Conservation (phyloP, 2,797 vertebrate genomes). For the Xyrichtys novacula region DNA sequence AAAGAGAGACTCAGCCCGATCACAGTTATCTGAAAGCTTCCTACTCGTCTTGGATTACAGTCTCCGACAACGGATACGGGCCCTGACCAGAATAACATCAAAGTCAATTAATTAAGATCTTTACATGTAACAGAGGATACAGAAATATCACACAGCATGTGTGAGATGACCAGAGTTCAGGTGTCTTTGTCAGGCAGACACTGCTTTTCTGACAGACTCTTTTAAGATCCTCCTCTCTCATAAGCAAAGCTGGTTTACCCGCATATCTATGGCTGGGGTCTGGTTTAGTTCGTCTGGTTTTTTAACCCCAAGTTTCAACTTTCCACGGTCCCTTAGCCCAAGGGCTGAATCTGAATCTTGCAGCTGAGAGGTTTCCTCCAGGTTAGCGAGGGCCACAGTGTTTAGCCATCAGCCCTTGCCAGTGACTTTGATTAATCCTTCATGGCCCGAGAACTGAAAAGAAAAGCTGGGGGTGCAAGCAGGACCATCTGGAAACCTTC, state of each 20-base stretch:
- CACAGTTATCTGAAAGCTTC: conserved; percentile 35
- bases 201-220: conserved; percentile 50
- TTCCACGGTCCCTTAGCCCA: conserved; percentile 65
- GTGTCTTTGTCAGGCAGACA: conserved; percentile 58
- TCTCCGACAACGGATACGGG: not conserved
- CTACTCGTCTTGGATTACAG: conserved; percentile 21
- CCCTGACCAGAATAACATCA: conserved; percentile 20
- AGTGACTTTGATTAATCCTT: conserved; percentile 88
- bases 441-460: conserved; percentile 83
- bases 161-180: conserved; percentile 57
- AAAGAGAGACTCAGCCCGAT: conserved; percentile 45
- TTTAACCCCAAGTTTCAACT: conserved; percentile 73
- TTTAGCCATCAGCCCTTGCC: conserved; percentile 81
- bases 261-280: conserved; percentile 45
- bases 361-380: conserved; percentile 67
- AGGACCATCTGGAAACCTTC: conserved; percentile 89
- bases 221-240: conserved; percentile 58
- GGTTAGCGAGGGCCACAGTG: conserved; percentile 72
- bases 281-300: conserved; percentile 61
- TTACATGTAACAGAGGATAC: conserved; percentile 41
- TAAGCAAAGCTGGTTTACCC: conserved; percentile 61
- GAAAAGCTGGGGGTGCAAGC: conserved; percentile 83
- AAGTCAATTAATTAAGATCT: conserved; percentile 17
- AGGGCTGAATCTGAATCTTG: conserved; percentile 65
- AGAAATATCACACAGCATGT: conserved; percentile 41